Evolutionary conservation across 2,888 invertebrate species (phyloP), one percentile per base, ranked within the genome.

Genomic region (Apotomis turbidana): DNA sequence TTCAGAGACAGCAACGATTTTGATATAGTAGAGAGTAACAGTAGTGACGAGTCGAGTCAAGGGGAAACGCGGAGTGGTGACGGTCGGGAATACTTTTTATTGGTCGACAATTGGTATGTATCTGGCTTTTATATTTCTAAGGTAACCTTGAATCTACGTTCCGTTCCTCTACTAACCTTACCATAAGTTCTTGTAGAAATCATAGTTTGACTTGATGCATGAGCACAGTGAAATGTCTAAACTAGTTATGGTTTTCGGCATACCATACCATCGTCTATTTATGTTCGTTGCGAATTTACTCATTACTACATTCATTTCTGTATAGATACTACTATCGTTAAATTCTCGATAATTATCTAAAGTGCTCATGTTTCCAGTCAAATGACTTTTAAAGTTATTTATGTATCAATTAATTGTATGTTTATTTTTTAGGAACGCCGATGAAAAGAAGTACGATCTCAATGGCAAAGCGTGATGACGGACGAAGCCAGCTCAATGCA

Each of bases 381-480:
- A 8, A 27, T 63, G 8, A 9, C 36, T 36, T 55, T 64, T 15
- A 54, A 36, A 54, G 36, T 55, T 54, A 5, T 57, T 55, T 15
- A 13, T 61, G 10, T 75, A 80, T 75, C 76, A 68, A 52, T 75
- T 76, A 68, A 52, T 49, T 64, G 71, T 74, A 75, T 74, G 74
- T 77, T 74, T 74, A 55, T 54, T 76, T 90, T 90, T 84, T 90
- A 93, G 93, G 91, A 82, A 91, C 73, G 88, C 89, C 70, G 86
- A 88, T 64, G 88, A 90, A 83, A 93, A 93, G 86, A 92, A 91
- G 81, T 92, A 91, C 83, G 89, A 90, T 77, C 75, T 93, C 81
- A 87, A 91, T 78, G 84, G 84, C 72, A 93, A 91, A 80, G 88
- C 86, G 86, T 92, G 87, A 91, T 79, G 80, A 77, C 79, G 77